These are phyloP conservation scores for Carollia perspicillata DNA, from an alignment of 2,113 vertebrate species.

Conservation along the genomic window DNA sequence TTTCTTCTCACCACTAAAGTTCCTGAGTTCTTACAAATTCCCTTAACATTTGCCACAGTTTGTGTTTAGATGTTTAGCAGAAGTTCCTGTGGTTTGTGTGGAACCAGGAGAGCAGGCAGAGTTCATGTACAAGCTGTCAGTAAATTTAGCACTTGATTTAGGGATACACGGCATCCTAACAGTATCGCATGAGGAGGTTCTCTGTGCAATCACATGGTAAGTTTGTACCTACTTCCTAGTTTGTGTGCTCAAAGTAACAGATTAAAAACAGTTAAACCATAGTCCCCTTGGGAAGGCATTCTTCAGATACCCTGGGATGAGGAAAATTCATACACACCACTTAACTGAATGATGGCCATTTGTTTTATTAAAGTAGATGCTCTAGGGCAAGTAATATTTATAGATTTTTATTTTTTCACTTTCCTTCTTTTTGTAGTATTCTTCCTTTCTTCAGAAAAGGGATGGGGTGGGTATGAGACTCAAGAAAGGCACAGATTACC, in stretches of 20 bases:
- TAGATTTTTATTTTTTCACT: neutral
- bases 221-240: neutral
- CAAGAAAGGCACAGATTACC: neutral
- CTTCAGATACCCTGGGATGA: neutral
- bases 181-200: neutral
- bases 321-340: neutral
- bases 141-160: neutral
- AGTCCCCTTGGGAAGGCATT: neutral
- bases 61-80: conserved; percentile 11
- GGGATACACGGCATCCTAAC: neutral
- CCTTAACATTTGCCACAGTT: neutral
- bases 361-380: neutral
- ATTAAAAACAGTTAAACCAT: neutral
- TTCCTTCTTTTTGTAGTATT: neutral
- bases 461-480: neutral
- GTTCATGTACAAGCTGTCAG: neutral
- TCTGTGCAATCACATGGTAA: neutral
- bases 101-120: conserved; percentile 23
- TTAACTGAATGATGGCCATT: neutral
- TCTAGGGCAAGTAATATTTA: neutral
- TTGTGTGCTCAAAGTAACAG: neutral
- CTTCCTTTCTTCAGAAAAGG: conserved; percentile 19
- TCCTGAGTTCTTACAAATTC: neutral
- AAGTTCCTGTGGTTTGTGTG: conserved; percentile 3
- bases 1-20: neutral